Evolutionary conservation across 2,797 vertebrate species (phyloP).

Genomic region (Echiichthys vipera): DNA sequence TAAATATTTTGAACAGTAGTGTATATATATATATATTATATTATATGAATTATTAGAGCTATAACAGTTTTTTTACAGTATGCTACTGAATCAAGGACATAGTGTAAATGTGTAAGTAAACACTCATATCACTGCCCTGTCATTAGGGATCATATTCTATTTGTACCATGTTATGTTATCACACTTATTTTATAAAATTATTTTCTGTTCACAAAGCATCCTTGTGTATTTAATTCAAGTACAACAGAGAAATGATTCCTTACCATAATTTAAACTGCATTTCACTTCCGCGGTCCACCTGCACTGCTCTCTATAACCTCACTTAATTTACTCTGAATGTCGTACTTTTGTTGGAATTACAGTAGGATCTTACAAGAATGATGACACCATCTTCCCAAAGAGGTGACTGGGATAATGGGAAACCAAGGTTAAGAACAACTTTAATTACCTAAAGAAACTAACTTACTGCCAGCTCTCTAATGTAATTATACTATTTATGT

Average conservation of each 20-base stretch:
- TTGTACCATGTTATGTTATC: slow-evolving; percentile 21
- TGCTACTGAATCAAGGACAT: background rate
- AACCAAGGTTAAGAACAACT: background rate
- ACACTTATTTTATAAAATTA: slow-evolving; percentile 15
- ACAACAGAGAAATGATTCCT: background rate
- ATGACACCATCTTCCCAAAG: background rate
- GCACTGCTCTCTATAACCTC: background rate
- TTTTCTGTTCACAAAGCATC: slow-evolving; percentile 10
- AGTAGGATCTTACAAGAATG: slow-evolving; percentile 7
- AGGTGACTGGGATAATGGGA: background rate
- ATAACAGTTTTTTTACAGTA: slow-evolving; percentile 1
- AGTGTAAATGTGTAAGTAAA: background rate
- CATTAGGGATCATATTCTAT: slow-evolving; percentile 17
- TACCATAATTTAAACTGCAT: slow-evolving; percentile 31
- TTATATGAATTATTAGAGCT: background rate
- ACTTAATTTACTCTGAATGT: slow-evolving; percentile 26
- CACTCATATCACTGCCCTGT: slow-evolving; percentile 3
- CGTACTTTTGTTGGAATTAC: slow-evolving; percentile 10
- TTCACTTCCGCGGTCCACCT: slow-evolving; percentile 10
- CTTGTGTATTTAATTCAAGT: background rate
- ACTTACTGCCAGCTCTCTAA: background rate
- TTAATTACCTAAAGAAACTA: background rate
- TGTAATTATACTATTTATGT: background rate
- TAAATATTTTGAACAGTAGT: too few relatives aligned
- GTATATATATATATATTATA: too few relatives aligned